Percentiles rank a stretch among this genome's conserved stretches.
These are phyloP conservation scores for Poicephalus gulielmi DNA, from an alignment of 2,113 vertebrate species.

Conservation along the genomic window DNA sequence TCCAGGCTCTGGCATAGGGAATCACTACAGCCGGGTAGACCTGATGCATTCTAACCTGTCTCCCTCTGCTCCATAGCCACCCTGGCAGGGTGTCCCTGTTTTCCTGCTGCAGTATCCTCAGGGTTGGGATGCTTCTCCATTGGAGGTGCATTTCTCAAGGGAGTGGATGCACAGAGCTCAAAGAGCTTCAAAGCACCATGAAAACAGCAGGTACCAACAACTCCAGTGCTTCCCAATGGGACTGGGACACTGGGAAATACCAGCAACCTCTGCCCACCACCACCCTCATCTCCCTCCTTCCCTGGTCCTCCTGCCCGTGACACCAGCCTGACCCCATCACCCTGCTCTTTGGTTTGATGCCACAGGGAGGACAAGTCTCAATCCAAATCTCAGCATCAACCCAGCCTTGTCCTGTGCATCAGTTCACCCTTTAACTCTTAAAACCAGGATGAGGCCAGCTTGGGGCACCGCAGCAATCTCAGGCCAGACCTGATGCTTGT, in stretches of 20 bases:
- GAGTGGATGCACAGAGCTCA: not conserved
- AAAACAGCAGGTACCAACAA: not conserved
- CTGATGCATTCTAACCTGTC: rapidly evolving
- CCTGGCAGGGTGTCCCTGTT: not conserved
- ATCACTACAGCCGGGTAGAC: not conserved
- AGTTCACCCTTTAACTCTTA: not conserved
- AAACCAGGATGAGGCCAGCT: not conserved
- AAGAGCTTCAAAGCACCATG: not conserved
- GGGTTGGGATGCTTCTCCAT: not conserved
- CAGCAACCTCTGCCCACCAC: not conserved
- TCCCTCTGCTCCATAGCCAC: not conserved
- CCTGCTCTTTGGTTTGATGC: not conserved
- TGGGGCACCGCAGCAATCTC: not conserved
- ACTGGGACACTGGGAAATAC: not conserved
- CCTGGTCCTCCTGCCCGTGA: not conserved
- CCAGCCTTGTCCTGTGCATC: not conserved
- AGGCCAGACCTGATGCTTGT: rapidly evolving
- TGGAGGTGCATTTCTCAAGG: not conserved
- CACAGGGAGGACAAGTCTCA: not conserved
- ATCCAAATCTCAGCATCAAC: not conserved
- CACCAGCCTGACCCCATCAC: not conserved
- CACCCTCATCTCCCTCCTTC: not conserved
- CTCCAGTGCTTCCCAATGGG: not conserved
- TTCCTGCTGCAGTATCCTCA: not conserved
- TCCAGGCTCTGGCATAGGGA: rapidly evolving